Evolutionary conservation across 1,140 invertebrate species (phyloP).

Genomic region (Phymastichus coffea): DNA sequence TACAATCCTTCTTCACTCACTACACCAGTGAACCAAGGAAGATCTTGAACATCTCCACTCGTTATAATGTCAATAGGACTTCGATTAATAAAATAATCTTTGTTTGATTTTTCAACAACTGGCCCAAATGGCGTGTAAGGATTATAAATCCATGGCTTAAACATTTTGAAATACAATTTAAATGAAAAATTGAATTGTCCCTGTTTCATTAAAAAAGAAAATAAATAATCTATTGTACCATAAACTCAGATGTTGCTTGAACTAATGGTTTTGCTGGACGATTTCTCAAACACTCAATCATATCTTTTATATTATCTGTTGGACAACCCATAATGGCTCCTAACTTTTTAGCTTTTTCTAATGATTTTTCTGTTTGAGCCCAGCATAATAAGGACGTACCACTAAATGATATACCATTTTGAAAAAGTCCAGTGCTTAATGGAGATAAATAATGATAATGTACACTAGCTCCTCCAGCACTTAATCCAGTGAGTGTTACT

Average conservation of each 20-base stretch:
- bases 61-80: constrained; percentile 59
- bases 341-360: constrained; percentile 67
- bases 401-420: constrained; percentile 73
- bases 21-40: constrained; percentile 62
- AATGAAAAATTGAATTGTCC: neutral
- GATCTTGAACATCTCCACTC: constrained; percentile 54
- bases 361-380: constrained; percentile 67
- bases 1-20: constrained; percentile 65
- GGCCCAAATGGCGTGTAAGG: constrained; percentile 67
- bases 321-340: constrained; percentile 71
- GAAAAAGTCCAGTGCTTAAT: constrained; percentile 45
- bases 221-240: no score
- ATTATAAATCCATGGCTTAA: constrained; percentile 57
- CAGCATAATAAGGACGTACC: constrained; percentile 73
- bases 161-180: constrained; percentile 27
- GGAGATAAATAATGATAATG: constrained; percentile 65
- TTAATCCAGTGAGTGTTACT: constrained; percentile 57
- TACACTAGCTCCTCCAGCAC: constrained; percentile 59
- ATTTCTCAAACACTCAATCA: constrained; percentile 71
- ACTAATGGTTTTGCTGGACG: constrained; percentile 62
- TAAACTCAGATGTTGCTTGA: constrained; percentile 46
- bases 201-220: no score
- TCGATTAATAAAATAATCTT: constrained; percentile 60
- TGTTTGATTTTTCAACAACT: constrained; percentile 55
- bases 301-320: constrained; percentile 55